phyloP scores from a whole-genome alignment of 2,113 vertebrate genomes.

The Embiotoca jacksoni region DNA sequence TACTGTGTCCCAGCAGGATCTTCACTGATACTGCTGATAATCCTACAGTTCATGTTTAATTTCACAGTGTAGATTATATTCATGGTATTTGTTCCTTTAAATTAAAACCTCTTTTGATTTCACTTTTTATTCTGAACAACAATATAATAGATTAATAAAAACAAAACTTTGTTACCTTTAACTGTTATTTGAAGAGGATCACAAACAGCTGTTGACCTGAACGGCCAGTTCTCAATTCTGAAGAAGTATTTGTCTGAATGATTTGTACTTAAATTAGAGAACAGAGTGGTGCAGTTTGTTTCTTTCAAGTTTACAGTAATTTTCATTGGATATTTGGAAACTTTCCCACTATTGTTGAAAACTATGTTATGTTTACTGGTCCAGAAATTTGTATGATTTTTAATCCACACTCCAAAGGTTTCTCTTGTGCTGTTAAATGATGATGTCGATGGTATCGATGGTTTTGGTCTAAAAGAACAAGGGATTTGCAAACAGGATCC shows the following conservation, averaged over 20 bases:
- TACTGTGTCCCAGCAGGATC: too few relatives aligned
- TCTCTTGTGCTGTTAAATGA: rapidly evolving
- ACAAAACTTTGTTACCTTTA: constrained; percentile 33
- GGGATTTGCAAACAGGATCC: constrained; percentile 67
- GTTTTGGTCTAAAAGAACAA: constrained; percentile 35
- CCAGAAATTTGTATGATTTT: neutral
- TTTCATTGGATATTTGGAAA: neutral
- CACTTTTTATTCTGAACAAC: too few relatives aligned
- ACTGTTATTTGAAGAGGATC: constrained; percentile 44
- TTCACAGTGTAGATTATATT: too few relatives aligned
- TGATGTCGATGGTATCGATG: neutral
- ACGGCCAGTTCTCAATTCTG: constrained; percentile 2
- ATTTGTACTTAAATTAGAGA: neutral
- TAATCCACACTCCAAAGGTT: constrained; percentile 53
- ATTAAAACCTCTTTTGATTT: too few relatives aligned
- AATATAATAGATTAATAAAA: neutral
- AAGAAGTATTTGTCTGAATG: neutral
- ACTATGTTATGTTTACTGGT: neutral
- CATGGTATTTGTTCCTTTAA: too few relatives aligned
- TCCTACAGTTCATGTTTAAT: too few relatives aligned
- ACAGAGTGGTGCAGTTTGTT: constrained; percentile 13
- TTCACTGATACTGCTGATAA: too few relatives aligned
- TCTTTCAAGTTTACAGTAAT: neutral
- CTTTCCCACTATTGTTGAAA: neutral
- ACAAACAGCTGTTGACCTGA: neutral